These are phyloP conservation scores for Drosophila micromelanica DNA, from an alignment of 1,140 invertebrate genomes.

Conservation along the genomic window DNA sequence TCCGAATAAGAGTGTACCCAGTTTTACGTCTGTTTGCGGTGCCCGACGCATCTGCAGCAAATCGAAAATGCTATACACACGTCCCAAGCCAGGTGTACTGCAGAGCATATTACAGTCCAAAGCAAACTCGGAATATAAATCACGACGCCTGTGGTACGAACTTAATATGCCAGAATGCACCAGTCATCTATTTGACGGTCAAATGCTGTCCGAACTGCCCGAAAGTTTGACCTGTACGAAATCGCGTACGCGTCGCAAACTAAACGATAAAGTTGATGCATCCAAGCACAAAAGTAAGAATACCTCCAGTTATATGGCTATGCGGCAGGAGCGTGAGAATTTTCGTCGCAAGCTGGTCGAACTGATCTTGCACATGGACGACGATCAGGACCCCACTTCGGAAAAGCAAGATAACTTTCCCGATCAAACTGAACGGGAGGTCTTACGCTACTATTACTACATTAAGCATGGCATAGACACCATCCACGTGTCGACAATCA, in stretches of 20 bases:
- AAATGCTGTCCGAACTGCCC: slow-evolving; percentile 71
- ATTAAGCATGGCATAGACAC: slow-evolving; percentile 95
- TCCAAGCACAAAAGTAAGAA: slow-evolving; percentile 22
- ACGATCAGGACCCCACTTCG: slow-evolving; percentile 81
- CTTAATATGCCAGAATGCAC: slow-evolving; percentile 82
- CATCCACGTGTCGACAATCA: slow-evolving; percentile 92
- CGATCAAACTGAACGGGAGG: slow-evolving; percentile 87
- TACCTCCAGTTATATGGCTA: slow-evolving; percentile 65
- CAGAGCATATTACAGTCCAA: slow-evolving; percentile 76
- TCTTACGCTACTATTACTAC: slow-evolving; percentile 95
- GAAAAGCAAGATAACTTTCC: slow-evolving; percentile 83
- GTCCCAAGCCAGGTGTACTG: slow-evolving; percentile 75
- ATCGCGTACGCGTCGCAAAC: slow-evolving; percentile 18
- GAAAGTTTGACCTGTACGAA: slow-evolving; percentile 63
- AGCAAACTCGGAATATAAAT: slow-evolving; percentile 77
- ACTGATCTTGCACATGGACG: slow-evolving; percentile 87
- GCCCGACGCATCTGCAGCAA: slow-evolving; percentile 62
- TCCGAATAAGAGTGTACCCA: slow-evolving; percentile 63
- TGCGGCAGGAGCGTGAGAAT: slow-evolving; percentile 91
- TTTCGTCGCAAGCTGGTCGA: slow-evolving; percentile 92
- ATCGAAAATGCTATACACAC: slow-evolving; percentile 70
- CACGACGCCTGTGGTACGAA: slow-evolving; percentile 79
- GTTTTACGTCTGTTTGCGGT: slow-evolving; percentile 65
- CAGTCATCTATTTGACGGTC: slow-evolving; percentile 69
- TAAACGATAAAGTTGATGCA: slow-evolving; percentile 5